phyloP scores from a whole-genome alignment of 2,113 vertebrate species.

The Choloepus hoffmanni region DNA sequence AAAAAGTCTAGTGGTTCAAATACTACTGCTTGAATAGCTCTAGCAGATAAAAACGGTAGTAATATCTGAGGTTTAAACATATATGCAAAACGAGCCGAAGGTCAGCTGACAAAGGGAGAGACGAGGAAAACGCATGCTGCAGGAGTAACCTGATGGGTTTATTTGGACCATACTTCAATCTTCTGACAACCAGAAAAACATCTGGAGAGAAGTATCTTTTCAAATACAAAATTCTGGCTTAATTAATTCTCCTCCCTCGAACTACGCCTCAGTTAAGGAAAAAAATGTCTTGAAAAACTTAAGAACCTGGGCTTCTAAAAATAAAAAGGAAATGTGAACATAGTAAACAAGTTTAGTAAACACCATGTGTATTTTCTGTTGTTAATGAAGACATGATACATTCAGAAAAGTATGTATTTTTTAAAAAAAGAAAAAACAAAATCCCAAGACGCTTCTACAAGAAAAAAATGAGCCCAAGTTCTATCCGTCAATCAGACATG shows the following conservation, averaged over 20 bases:
- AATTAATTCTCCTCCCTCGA: constrained; percentile 55
- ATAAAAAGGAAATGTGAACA: constrained; percentile 63
- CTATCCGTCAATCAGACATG: constrained; percentile 20
- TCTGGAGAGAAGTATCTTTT: constrained; percentile 39
- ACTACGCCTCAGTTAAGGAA: constrained; percentile 45
- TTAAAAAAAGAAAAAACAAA: constrained; percentile 31
- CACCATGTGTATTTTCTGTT: constrained; percentile 65
- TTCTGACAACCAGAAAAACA: constrained; percentile 39
- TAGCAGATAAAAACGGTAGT: constrained; percentile 59
- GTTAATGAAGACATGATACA: constrained; percentile 77
- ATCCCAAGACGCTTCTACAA: constrained; percentile 40
- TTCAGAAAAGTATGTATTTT: constrained; percentile 44
- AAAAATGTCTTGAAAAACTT: constrained; percentile 64
- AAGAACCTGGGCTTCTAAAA: constrained; percentile 67
- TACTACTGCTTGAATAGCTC: constrained; percentile 56
- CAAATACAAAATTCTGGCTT: constrained; percentile 62
- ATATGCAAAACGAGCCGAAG: constrained; percentile 51
- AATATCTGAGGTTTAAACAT: constrained; percentile 53
- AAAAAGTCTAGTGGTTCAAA: constrained; percentile 63
- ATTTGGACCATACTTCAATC: background rate
- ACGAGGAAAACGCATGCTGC: constrained; percentile 61
- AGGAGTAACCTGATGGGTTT: background rate
- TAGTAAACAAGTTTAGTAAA: constrained; percentile 76
- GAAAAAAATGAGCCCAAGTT: constrained; percentile 45
- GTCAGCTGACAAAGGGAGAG: constrained; percentile 36